A percentile compares a stretch with the other conserved stretches of the same genome.
These are phyloP conservation scores for Tinamus guttatus DNA, from an alignment of 2,113 vertebrate species.

Conservation along the genomic window DNA sequence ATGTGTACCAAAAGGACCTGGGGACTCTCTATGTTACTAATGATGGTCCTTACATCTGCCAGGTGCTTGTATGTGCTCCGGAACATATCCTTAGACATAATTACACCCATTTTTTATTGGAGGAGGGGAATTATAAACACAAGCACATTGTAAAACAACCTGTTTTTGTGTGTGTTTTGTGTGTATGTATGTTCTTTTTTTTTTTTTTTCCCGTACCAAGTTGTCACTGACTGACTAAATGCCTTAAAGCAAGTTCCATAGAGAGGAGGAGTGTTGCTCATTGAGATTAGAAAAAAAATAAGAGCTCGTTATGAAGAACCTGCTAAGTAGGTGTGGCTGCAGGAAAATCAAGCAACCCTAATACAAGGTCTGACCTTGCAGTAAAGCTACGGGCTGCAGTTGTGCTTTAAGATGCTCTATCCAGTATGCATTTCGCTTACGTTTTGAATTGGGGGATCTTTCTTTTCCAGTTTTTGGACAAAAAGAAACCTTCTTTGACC, in stretches of 20 bases:
- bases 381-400: slow-evolving; percentile 45
- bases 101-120: background rate
- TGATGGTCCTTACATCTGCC: background rate
- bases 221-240: slow-evolving; percentile 31
- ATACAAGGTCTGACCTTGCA: slow-evolving; percentile 37
- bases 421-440: slow-evolving; percentile 69
- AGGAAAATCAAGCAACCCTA: slow-evolving; percentile 34
- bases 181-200: too few relatives aligned
- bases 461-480: background rate
- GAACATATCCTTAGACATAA: background rate
- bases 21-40: background rate
- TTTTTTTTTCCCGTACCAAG: fast-evolving
- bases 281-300: slow-evolving; percentile 52
- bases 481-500: background rate
- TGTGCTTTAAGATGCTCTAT: slow-evolving; percentile 67
- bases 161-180: too few relatives aligned
- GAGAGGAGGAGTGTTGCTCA: slow-evolving; percentile 57
- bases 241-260: slow-evolving; percentile 10
- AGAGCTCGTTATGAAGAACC: background rate
- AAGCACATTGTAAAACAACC: background rate
- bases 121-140: background rate
- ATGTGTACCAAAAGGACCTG: background rate
- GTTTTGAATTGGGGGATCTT: slow-evolving; percentile 22
- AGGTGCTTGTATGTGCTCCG: background rate
- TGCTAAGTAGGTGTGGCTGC: slow-evolving; percentile 28